Conservation (phyloP, 2,888 invertebrate genomes). For the Heliconius ismenius region DNA sequence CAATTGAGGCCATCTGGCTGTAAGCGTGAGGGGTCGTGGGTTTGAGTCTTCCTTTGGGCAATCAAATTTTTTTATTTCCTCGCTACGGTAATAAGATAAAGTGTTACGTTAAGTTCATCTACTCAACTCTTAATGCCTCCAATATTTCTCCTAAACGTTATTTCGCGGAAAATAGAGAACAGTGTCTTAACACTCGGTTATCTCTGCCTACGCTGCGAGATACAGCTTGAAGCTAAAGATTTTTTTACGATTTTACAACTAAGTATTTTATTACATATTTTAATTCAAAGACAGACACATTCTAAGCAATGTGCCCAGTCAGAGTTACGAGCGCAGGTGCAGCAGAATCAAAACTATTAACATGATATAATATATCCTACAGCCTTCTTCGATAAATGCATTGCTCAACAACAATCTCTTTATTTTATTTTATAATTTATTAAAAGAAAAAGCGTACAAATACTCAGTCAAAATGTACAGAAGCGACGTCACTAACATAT, state of each 20-base stretch:
- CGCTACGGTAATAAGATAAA: neutral
- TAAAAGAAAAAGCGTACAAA: neutral
- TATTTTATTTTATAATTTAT: neutral
- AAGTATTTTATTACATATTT: no score
- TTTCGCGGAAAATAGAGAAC: neutral
- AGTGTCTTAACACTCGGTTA: neutral
- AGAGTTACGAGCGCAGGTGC: no score
- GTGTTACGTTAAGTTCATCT: neutral
- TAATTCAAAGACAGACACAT: no score
- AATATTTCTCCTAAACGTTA: neutral
- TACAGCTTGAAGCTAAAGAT: neutral
- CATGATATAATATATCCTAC: no score
- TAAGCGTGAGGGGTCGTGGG: neutral
- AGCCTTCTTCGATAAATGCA: no score
- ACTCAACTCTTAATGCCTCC: neutral
- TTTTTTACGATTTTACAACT: no score
- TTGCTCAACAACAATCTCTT: no score
- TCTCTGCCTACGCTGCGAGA: neutral
- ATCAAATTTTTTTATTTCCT: neutral
- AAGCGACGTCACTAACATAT: neutral
- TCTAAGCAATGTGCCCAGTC: no score
- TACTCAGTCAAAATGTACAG: neutral
- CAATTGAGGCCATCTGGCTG: neutral
- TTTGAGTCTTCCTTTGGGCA: neutral
- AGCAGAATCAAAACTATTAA: no score